Base-by-base conservation (phyloP, 2,888 invertebrate genomes). In the Athalia cordata region DNA sequence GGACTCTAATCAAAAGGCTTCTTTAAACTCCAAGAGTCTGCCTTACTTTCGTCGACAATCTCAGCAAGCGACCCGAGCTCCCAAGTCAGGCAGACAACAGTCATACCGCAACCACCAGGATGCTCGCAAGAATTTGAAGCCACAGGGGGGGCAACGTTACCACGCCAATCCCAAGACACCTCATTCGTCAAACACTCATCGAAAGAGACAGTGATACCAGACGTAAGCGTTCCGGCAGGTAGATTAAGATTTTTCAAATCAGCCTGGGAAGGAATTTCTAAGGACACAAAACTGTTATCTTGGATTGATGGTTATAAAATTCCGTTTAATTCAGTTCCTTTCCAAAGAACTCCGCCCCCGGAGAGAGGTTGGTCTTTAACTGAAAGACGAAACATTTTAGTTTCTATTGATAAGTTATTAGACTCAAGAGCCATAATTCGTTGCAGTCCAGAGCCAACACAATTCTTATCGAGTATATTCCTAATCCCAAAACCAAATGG, bases 171-270 rank as follows among this genome's bases (percentile, higher is more conserved):
- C 29, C 68, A 68, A 68, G 8, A 47, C 65, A 5, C 5, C 5
- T 0, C 68, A 68, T 3, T 43, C 29, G 5, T 13, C 52, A 9
- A 8, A 68, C 5, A 70, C 13, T 13, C 43, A 70, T 9, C 57
- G 70, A 1, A 55, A 7, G 45, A 70, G n/a, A 70, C n/a, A 65
- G 47, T 57, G n/a, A 55, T 7, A 1, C 70, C 11, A n/a, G 57
- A n/a, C 45, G 70, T 70, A 70, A 70, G 55, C 6, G 0, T 5
- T 6, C 5, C 13, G 15, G 57, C 70, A 57, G 55, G 70, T 6
- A 70, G 70, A 13, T 4, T 70, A n/a, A 70, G n/a, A 6, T 70
- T 70, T 11, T 70, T 55, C 8, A 70, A 70, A 45, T 57, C 5
- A 7, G n/a, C 55, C 45, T 55, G 70, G 70, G 57, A 70, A 57